Conservation (phyloP, 2,888 invertebrate genomes). For the Meteorus cinctellus region DNA sequence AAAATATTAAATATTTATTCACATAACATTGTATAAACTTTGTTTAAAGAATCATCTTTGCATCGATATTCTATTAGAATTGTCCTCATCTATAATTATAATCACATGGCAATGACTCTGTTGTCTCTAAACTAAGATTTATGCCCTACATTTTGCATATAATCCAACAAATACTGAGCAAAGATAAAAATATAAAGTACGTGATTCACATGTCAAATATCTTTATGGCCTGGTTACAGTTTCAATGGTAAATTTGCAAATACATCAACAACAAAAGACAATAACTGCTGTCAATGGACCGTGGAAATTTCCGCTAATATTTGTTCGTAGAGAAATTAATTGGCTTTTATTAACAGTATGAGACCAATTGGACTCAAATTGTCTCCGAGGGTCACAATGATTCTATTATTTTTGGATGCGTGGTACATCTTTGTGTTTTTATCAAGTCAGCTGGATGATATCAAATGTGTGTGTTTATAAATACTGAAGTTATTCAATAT, state of each 20-base stretch:
- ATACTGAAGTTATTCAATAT: conserved; percentile 18
- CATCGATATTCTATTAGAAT: background rate
- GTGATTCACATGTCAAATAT: background rate
- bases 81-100: background rate
- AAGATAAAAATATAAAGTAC: background rate
- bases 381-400: background rate
- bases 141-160: background rate
- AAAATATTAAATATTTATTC: conserved; percentile 13
- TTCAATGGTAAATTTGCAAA: background rate
- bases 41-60: conserved; percentile 1
- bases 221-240: background rate
- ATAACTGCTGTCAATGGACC: background rate
- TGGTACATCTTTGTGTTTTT: background rate
- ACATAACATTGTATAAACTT: conserved; percentile 14
- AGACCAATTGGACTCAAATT: background rate
- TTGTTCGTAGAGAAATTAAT: background rate
- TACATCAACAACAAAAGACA: background rate
- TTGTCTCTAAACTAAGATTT: background rate
- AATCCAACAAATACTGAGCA: background rate
- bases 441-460: background rate
- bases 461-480: no score
- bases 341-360: background rate
- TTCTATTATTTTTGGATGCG: background rate
- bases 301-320: background rate
- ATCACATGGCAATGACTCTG: background rate